Base-by-base conservation (phyloP, 2,888 invertebrate species). In the Idaea biselata region DNA sequence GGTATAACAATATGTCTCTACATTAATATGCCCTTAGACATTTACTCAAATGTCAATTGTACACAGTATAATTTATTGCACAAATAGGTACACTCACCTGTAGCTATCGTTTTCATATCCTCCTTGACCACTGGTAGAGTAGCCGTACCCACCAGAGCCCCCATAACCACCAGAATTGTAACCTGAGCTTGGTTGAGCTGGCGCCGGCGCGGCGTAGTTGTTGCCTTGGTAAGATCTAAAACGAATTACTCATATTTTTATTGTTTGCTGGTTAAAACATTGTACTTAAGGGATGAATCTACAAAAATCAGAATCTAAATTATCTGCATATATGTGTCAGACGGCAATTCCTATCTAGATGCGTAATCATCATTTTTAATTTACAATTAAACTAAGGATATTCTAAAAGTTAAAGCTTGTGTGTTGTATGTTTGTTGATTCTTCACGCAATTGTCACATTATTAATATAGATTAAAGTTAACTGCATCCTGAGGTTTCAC, bases 301-400 rank as follows among this genome's bases (percentile, higher is more conserved):
- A 14, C 33, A 54, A 17, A 33, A 69, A 63, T 89, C 89, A 89
- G 89, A 76, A 78, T 79, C 71, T 74, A 77, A 73, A 73, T 60
- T 81, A 72, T 91, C 90, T 87, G 89, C 91, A 91, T 85, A 65
- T 90, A 69, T 86, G 89, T 90, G 70, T 90, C 81, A 89, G 90
- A 90, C 88, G 90, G 90, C 90, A 90, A 89, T 91, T 90, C 89
- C 90, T 90, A 91, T 89, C 87, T 80, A 80, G 78, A 77, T 77
- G 63, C 64, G 72, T 71, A 14, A 69, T 83, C 77, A 82, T 79
- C 78, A 81, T 76, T 44, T 32, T 44, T 14, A 14, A 44, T 8
- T 44, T 3, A 3, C 25, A 25, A 3, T 25, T 25, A 1, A 25
- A 25, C 25, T 25, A 25, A 25, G 5, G 25, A 25, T 25, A 25